These are phyloP conservation scores for Halcyon chelicuti DNA, from an alignment of 2,797 vertebrate species.

Conservation along the genomic window DNA sequence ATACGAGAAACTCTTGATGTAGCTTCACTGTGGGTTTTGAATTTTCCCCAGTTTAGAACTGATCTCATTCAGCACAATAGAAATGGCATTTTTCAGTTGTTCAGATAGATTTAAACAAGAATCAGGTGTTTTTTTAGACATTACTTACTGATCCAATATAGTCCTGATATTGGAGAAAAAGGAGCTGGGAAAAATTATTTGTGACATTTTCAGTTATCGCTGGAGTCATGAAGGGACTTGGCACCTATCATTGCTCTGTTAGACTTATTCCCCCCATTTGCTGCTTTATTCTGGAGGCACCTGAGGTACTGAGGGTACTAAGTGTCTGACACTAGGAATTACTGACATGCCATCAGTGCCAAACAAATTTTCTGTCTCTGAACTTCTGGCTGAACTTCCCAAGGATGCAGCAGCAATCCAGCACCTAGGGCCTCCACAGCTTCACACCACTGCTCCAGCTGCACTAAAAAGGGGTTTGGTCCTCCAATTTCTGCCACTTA, in stretches of 20 bases:
- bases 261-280: background rate
- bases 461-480: background rate
- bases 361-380: background rate
- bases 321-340: background rate
- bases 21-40: background rate
- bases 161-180: background rate
- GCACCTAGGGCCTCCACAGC: background rate
- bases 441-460: background rate
- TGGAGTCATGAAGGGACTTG: background rate
- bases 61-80: background rate
- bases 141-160: background rate
- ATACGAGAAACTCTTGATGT: background rate
- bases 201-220: background rate
- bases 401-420: background rate
- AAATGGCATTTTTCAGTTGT: background rate
- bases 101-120: background rate
- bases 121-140: background rate
- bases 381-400: background rate
- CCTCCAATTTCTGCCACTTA: background rate
- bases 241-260: background rate
- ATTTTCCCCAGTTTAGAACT: background rate
- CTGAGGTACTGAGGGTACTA: background rate
- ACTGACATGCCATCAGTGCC: accelerated
- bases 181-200: background rate
- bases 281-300: background rate